Percentiles rank a stretch among this genome's conserved stretches.
Evolutionary conservation across 2,797 vertebrate genomes (phyloP).

Genomic region (Danionella dracula): DNA sequence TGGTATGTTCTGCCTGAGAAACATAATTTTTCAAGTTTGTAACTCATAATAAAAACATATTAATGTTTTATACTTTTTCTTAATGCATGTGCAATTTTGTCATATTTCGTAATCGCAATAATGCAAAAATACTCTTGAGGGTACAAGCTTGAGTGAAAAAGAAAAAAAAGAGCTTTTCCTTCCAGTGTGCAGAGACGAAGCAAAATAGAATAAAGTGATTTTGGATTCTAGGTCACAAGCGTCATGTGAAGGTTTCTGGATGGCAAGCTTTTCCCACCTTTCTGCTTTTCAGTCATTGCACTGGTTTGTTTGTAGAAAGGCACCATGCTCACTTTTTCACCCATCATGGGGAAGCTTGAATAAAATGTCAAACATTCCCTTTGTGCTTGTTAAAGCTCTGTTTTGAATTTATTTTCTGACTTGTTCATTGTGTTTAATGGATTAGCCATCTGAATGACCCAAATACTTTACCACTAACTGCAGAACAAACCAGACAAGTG

Average conservation of each 20-base stretch:
- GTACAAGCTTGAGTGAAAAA: background rate
- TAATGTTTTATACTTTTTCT: no score
- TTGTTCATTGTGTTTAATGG: slow-evolving; percentile 36
- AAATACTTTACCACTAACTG: slow-evolving; percentile 42
- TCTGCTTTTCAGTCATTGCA: background rate
- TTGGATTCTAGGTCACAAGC: slow-evolving; percentile 3
- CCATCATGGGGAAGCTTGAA: background rate
- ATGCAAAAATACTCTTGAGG: background rate
- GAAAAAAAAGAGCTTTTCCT: background rate
- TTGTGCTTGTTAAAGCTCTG: slow-evolving; percentile 14
- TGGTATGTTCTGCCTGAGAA: no score
- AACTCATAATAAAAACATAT: no score
- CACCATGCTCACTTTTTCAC: background rate
- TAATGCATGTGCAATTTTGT: no score
- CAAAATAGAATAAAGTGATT: background rate
- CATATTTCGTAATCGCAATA: no score
- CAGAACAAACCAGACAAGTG: slow-evolving; percentile 16
- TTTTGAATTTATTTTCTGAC: slow-evolving; percentile 30
- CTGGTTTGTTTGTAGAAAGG: background rate
- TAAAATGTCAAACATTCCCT: slow-evolving; percentile 35
- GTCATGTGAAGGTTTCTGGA: background rate
- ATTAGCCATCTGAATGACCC: slow-evolving; percentile 45
- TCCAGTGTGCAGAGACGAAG: background rate
- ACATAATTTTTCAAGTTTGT: no score
- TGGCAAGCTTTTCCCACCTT: background rate